These are phyloP conservation scores for Gallinago solitaria DNA, from an alignment of 2,797 vertebrate species.

Conservation along the genomic window DNA sequence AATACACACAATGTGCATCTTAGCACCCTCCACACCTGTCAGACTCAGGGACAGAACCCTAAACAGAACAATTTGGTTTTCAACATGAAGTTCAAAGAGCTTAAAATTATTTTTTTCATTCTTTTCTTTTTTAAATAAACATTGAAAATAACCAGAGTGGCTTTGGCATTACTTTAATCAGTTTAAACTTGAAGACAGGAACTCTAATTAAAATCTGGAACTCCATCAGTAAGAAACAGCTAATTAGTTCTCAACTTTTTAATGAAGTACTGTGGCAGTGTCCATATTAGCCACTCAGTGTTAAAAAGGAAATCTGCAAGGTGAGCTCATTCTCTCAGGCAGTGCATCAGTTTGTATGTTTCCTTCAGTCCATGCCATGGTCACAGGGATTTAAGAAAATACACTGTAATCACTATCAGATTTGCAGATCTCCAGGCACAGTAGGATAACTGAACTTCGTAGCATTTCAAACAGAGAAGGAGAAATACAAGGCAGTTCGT, in stretches of 20 bases:
- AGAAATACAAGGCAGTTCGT: background rate
- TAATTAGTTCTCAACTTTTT: constrained; percentile 58
- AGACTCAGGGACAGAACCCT: background rate
- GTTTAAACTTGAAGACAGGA: constrained; percentile 33
- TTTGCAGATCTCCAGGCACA: background rate
- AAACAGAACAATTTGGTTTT: constrained; percentile 18
- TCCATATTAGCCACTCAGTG: background rate
- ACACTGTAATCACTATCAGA: background rate
- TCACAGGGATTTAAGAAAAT: background rate
- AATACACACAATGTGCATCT: background rate
- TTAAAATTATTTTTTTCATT: background rate
- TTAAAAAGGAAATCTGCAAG: background rate
- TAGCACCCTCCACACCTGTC: background rate
- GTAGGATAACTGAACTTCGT: background rate
- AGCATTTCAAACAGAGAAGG: background rate
- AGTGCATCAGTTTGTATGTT: background rate
- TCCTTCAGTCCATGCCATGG: background rate
- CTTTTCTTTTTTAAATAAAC: background rate
- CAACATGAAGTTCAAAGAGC: background rate
- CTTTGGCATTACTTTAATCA: constrained; percentile 32
- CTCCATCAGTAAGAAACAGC: constrained; percentile 1
- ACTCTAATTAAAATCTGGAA: constrained; percentile 51
- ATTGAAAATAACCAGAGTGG: background rate
- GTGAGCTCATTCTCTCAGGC: background rate
- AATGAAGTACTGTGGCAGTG: background rate